Evolutionary conservation across 2,113 vertebrate genomes (phyloP), one percentile per base, ranked within the genome.

Genomic region (Terrapene triunguis): DNA sequence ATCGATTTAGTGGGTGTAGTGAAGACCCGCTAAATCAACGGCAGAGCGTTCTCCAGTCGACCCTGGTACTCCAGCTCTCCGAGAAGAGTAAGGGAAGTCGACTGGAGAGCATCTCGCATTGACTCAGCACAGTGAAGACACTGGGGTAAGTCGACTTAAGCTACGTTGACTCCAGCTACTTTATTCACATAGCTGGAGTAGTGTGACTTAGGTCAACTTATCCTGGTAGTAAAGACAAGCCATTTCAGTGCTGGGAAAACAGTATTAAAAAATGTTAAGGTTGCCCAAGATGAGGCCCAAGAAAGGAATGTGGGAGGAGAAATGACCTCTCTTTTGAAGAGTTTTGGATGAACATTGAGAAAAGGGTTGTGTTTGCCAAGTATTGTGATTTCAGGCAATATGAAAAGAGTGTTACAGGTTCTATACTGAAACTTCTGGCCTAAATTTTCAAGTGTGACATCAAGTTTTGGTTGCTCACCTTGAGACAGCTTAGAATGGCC

Each of bases 171-270:
- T 54, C 53, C 21, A 54, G 53, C 53, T 54, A 54, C 21, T 54
- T 54, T 54, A 54, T 54, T 54, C 53, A 54, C 53, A 22, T 54
- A 54, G 53, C 53, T 54, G 21, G 21, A 54, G 19, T 54, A 54
- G 21, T 8, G 7, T 54, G 22, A 54, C 19, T 54, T 54, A 54
- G 8, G 53, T 54, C 3, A 21, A 54, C 21, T 54, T 54, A 54
- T 21, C 53, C 8, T 22, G 8, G 53, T 54, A 54, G 19, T 54
- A 21, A 54, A 54, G 53, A 54, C 53, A 54, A 54, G 53, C 53
- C 53, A 54, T 54, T 97, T 72, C 94, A 97, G 95, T 38, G 44
- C 48, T 82, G 80, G 91, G 94, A 42, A 91, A 96, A 62, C 32
- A 9, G 16, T 54, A 13, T 80, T 93, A 13, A 82, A 85, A 92